These are phyloP conservation scores for Vidua macroura DNA, from an alignment of 2,113 vertebrate species.

Conservation along the genomic window DNA sequence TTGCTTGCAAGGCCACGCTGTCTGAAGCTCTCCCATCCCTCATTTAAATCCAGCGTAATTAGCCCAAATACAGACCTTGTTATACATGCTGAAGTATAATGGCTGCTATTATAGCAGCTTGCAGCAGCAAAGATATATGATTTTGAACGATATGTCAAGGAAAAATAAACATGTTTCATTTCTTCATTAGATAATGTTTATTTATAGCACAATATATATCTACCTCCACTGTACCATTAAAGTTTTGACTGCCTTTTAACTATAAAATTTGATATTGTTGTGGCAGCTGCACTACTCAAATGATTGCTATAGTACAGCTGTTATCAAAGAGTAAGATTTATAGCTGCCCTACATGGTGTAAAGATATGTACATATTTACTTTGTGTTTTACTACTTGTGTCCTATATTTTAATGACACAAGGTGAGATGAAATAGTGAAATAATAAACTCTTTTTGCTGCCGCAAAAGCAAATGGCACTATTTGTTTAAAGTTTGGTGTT, in stretches of 20 bases:
- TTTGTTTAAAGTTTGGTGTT: constrained; percentile 36
- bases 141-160: constrained; percentile 63
- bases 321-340: constrained; percentile 78
- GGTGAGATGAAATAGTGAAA: constrained; percentile 75
- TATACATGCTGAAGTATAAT: constrained; percentile 61
- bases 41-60: constrained; percentile 66
- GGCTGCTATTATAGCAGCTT: constrained; percentile 70
- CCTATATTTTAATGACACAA: constrained; percentile 78
- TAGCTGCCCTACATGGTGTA: constrained; percentile 68
- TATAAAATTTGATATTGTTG: constrained; percentile 81
- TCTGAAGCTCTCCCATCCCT: constrained; percentile 54
- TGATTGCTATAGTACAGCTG: constrained; percentile 78
- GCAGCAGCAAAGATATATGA: constrained; percentile 67
- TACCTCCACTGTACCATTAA: constrained; percentile 77
- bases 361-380: constrained; percentile 80
- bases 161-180: constrained; percentile 76
- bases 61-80: constrained; percentile 63
- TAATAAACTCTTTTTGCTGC: constrained; percentile 59
- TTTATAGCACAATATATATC: constrained; percentile 77
- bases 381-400: constrained; percentile 74
- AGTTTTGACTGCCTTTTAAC: constrained; percentile 82
- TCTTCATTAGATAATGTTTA: constrained; percentile 81
- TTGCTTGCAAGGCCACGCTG: background rate
- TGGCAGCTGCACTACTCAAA: constrained; percentile 77
- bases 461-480: constrained; percentile 1